Conservation (phyloP, 2,113 vertebrate genomes). For the Protomyctophum bolini region DNA sequence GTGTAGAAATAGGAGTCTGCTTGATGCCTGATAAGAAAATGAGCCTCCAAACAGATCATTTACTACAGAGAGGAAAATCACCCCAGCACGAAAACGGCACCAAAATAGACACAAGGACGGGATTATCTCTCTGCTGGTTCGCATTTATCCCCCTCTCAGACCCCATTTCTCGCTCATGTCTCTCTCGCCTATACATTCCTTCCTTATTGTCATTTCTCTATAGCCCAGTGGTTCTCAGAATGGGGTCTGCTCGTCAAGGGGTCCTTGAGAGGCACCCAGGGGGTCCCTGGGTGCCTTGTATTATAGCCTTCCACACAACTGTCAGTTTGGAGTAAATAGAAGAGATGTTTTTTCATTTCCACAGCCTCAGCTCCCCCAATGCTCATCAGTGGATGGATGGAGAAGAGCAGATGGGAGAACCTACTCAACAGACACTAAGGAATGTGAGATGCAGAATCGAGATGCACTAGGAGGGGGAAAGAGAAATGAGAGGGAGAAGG, state of each 20-base stretch:
- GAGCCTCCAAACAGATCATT: slow-evolving; percentile 57
- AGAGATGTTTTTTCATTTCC: slow-evolving; percentile 37
- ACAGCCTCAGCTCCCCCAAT: slow-evolving; percentile 38
- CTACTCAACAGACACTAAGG: slow-evolving; percentile 39
- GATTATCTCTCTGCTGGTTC: slow-evolving; percentile 54
- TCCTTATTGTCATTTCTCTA: slow-evolving; percentile 11
- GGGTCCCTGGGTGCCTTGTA: neutral
- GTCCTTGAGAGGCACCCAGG: neutral
- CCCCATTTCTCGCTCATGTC: slow-evolving; percentile 8
- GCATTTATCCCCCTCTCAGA: slow-evolving; percentile 38
- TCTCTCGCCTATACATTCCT: slow-evolving; percentile 10
- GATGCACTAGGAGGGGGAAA: neutral
- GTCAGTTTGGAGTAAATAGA: slow-evolving; percentile 47
- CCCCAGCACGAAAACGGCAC: slow-evolving; percentile 27
- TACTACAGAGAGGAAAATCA: slow-evolving; percentile 51
- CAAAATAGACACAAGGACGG: slow-evolving; percentile 37
- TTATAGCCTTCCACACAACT: slow-evolving; percentile 20
- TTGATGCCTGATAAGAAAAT: slow-evolving; percentile 66
- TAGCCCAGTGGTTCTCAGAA: neutral
- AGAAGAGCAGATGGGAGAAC: slow-evolving; percentile 50
- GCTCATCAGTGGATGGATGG: slow-evolving; percentile 47
- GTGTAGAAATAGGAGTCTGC: slow-evolving; percentile 48
- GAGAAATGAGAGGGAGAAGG: neutral
- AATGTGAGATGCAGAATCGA: slow-evolving; percentile 37
- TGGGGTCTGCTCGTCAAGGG: slow-evolving; percentile 1